Evolutionary conservation across 1,140 invertebrate species (phyloP).

Genomic region (Macrosteles quadrilineatus): DNA sequence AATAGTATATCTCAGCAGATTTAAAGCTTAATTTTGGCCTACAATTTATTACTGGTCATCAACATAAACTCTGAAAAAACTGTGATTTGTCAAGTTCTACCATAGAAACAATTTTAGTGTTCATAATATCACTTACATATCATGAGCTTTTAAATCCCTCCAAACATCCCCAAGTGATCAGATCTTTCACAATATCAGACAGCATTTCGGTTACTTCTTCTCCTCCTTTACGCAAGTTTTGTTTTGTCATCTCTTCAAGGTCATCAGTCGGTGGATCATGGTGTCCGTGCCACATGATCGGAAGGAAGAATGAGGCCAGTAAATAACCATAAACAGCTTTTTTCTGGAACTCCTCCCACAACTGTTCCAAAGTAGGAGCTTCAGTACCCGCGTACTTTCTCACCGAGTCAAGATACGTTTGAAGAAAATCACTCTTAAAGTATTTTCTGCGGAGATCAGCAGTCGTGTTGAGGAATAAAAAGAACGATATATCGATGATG

Average conservation of each 20-base stretch:
- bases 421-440: constrained; percentile 44
- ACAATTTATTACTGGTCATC: too few relatives aligned
- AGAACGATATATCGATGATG: constrained; percentile 50
- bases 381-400: not conserved
- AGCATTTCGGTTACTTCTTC: constrained; percentile 42
- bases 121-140: too few relatives aligned
- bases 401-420: constrained; percentile 45
- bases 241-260: not conserved
- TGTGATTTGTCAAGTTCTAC: too few relatives aligned
- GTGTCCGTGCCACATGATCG: not conserved
- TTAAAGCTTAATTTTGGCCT: too few relatives aligned
- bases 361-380: constrained; percentile 37
- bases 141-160: not conserved
- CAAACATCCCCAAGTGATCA: not conserved
- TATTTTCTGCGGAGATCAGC: constrained; percentile 35
- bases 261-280: not conserved
- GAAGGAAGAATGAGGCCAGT: not conserved
- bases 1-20: too few relatives aligned
- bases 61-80: too few relatives aligned
- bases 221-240: constrained; percentile 24
- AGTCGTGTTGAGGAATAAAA: constrained; percentile 48
- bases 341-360: constrained; percentile 4
- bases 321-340: constrained; percentile 21
- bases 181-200: constrained; percentile 1
- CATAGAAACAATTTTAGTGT: too few relatives aligned